These are phyloP conservation scores for Stratiolaelaps scimitus DNA, from an alignment of 1,140 invertebrate genomes.

Conservation along the genomic window DNA sequence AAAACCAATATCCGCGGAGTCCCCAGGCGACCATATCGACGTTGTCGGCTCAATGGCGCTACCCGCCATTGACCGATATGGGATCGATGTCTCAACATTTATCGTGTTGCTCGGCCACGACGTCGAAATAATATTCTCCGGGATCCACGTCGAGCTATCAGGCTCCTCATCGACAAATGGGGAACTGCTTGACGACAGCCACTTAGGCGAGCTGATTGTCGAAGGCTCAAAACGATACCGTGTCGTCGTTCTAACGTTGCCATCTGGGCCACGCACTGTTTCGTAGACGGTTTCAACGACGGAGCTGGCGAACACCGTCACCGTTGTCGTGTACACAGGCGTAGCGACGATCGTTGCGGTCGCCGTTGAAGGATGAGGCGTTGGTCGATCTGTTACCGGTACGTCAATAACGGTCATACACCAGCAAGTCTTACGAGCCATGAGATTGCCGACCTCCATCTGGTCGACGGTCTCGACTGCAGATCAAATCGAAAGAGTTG, in stretches of 20 bases:
- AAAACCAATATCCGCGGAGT: too few species aligned
- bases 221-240: too few species aligned
- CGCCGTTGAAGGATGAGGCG: neutral
- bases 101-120: constrained; percentile 16
- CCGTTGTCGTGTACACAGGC: constrained; percentile 1
- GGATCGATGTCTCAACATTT: too few species aligned
- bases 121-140: constrained; percentile 12
- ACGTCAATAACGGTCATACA: constrained; percentile 22
- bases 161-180: too few species aligned
- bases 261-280: neutral
- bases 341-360: neutral
- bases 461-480: constrained; percentile 14
- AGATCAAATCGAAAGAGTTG: neutral
- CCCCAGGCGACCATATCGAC: too few species aligned
- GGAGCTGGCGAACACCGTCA: constrained; percentile 4
- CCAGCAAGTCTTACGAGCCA: constrained; percentile 28
- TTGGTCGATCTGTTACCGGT: neutral
- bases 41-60: too few species aligned
- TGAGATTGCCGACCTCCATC: constrained; percentile 5
- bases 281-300: constrained; percentile 15
- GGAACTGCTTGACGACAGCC: neutral
- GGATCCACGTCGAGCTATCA: neutral
- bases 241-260: neutral
- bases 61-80: too few species aligned
- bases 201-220: too few species aligned